A percentile compares a stretch with the other conserved stretches of the same genome.
phyloP scores from a whole-genome alignment of 2,888 invertebrate genomes.

The Doris montereyensis region DNA sequence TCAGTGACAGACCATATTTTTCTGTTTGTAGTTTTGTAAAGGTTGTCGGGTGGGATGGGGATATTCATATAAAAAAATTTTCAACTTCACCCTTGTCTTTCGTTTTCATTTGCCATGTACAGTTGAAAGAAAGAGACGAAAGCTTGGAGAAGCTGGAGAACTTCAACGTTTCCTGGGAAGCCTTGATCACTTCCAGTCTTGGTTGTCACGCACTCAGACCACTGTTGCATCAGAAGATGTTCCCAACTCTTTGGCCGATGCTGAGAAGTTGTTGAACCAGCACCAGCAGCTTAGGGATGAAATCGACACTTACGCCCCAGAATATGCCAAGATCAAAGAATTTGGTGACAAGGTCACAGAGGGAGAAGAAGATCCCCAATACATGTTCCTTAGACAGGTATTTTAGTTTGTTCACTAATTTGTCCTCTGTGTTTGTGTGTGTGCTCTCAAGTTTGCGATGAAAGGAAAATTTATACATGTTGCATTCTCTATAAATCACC shows the following conservation, averaged over 20 bases:
- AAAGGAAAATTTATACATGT: no score
- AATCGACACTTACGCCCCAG: conserved; percentile 98
- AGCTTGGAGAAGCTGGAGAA: conserved; percentile 98
- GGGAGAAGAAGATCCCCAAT: conserved; percentile 94
- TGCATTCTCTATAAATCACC: no score
- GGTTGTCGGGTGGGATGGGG: neutral
- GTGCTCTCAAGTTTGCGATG: no score
- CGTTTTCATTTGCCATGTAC: conserved; percentile 48
- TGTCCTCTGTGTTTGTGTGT: no score
- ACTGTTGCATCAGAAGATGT: conserved; percentile 77
- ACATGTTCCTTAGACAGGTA: conserved; percentile 98
- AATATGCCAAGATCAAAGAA: conserved; percentile 99
- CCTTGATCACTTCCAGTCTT: conserved; percentile 99
- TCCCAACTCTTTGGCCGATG: conserved; percentile 79
- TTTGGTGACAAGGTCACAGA: conserved; percentile 84
- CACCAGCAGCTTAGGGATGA: conserved; percentile 99
- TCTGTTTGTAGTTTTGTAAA: no score
- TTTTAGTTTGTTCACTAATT: no score
- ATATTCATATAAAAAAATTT: neutral
- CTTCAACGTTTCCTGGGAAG: conserved; percentile 89
- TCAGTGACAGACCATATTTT: no score
- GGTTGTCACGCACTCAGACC: conserved; percentile 99
- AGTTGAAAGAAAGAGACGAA: conserved; percentile 98
- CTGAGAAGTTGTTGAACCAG: conserved; percentile 95
- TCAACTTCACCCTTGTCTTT: neutral